These are phyloP conservation scores for Abrostola tripartita DNA, from an alignment of 2,888 invertebrate genomes.

Conservation along the genomic window DNA sequence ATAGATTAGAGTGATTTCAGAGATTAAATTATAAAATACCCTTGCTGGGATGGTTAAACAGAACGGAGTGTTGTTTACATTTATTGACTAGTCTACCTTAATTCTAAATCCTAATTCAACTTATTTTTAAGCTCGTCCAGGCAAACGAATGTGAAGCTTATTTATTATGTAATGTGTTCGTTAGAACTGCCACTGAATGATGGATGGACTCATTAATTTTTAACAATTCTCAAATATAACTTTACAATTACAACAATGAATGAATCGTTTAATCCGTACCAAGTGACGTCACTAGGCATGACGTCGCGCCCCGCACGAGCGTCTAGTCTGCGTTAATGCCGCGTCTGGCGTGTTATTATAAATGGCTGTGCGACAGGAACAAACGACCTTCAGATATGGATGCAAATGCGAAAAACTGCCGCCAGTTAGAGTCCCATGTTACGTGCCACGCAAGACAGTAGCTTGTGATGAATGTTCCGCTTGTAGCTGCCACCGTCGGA, in stretches of 20 bases:
- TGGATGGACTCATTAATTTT: not conserved
- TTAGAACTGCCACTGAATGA: not conserved
- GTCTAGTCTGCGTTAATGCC: constrained; percentile 21
- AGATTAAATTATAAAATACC: too few relatives aligned
- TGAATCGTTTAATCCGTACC: constrained; percentile 4
- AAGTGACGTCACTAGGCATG: constrained; percentile 10
- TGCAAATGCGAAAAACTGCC: constrained; percentile 47
- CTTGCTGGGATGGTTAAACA: too few relatives aligned
- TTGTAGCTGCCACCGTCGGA: constrained; percentile 14
- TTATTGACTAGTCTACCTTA: too few relatives aligned
- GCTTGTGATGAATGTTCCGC: constrained; percentile 36
- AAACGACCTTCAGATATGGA: constrained; percentile 46
- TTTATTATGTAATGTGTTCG: too few relatives aligned
- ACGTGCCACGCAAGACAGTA: constrained; percentile 16
- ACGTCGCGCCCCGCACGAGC: constrained; percentile 3
- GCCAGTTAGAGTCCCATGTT: constrained; percentile 13
- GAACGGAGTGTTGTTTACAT: too few relatives aligned
- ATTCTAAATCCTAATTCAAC: too few relatives aligned
- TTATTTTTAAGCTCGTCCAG: too few relatives aligned
- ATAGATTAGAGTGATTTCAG: too few relatives aligned
- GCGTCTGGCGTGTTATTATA: constrained; percentile 27
- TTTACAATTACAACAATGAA: constrained; percentile 21
- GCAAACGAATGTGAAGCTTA: too few relatives aligned
- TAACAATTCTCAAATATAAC: not conserved
- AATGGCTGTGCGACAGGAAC: constrained; percentile 31